Evolutionary conservation across 92 coral and sea anemone species (phyloP).

Genomic region (Zoanthus sociatus): DNA sequence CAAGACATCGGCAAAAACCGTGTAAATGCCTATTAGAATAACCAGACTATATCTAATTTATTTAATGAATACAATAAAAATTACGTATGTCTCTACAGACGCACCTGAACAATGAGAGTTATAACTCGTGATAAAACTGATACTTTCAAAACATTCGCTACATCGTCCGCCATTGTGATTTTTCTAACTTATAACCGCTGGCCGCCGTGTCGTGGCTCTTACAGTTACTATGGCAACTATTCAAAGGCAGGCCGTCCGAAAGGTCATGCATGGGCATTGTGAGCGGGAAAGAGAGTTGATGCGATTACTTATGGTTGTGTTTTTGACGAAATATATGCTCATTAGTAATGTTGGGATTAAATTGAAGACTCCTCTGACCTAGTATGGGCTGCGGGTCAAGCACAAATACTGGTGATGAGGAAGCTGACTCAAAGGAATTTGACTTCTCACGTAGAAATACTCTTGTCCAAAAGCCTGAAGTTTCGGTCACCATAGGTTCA

Average conservation of each 20-base stretch:
- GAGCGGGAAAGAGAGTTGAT: conserved; percentile 5
- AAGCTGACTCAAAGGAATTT: conserved; percentile 52
- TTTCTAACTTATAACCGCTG: conserved; percentile 12
- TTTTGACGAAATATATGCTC: not conserved
- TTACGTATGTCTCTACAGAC: not conserved
- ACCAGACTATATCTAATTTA: too few relatives aligned
- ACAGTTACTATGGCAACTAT: conserved; percentile 45
- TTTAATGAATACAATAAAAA: not conserved
- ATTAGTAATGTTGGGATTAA: not conserved
- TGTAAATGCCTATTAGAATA: too few relatives aligned
- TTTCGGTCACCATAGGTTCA: conserved; percentile 76
- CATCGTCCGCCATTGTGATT: conserved; percentile 43
- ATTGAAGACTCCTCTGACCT: not conserved
- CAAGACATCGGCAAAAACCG: too few relatives aligned
- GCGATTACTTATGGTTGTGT: not conserved
- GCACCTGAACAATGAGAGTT: conserved; percentile 38
- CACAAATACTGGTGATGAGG: conserved; percentile 38
- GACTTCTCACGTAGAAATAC: conserved; percentile 88
- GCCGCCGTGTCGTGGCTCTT: not conserved
- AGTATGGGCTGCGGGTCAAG: conserved; percentile 89
- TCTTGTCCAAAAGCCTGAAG: conserved; percentile 74
- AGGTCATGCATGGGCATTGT: not conserved
- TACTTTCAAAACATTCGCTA: conserved; percentile 4
- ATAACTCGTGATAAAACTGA: conserved; percentile 19
- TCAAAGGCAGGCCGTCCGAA: conserved; percentile 14